These are phyloP conservation scores for Pseudomyrmex dendroicus DNA, from an alignment of 1,140 invertebrate species.

Conservation along the genomic window DNA sequence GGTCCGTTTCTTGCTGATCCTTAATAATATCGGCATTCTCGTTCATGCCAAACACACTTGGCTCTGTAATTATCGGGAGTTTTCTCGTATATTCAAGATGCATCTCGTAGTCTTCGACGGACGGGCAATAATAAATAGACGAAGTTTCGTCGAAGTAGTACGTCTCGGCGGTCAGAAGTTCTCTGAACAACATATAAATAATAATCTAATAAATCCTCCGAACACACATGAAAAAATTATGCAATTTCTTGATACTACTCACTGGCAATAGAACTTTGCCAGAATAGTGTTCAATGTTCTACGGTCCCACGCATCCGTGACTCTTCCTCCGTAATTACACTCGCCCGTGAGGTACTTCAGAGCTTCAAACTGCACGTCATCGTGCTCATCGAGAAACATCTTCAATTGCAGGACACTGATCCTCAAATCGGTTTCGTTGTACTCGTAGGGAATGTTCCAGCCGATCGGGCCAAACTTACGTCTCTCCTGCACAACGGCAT, in stretches of 20 bases:
- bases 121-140: conserved; percentile 90
- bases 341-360: conserved; percentile 96
- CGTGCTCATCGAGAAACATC: conserved; percentile 95
- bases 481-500: conserved; percentile 96
- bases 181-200: conserved; percentile 58
- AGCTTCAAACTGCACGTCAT: conserved; percentile 95
- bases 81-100: conserved; percentile 92
- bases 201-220: background rate
- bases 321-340: conserved; percentile 98
- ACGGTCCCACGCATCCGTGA: conserved; percentile 98
- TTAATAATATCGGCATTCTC: conserved; percentile 97
- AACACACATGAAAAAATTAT: background rate
- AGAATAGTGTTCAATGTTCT: conserved; percentile 94
- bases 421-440: conserved; percentile 97
- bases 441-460: conserved; percentile 98
- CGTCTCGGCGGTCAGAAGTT: conserved; percentile 74
- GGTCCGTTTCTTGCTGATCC: conserved; percentile 94
- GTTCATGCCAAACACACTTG: conserved; percentile 96
- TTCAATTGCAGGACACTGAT: conserved; percentile 95
- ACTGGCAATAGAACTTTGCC: conserved; percentile 91
- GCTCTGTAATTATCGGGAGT: conserved; percentile 92
- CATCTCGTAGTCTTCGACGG: conserved; percentile 90
- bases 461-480: conserved; percentile 96
- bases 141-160: conserved; percentile 83
- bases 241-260: conserved; percentile 60